Conservation (phyloP, 2,113 vertebrate genomes). For the Pantherophis guttatus region DNA sequence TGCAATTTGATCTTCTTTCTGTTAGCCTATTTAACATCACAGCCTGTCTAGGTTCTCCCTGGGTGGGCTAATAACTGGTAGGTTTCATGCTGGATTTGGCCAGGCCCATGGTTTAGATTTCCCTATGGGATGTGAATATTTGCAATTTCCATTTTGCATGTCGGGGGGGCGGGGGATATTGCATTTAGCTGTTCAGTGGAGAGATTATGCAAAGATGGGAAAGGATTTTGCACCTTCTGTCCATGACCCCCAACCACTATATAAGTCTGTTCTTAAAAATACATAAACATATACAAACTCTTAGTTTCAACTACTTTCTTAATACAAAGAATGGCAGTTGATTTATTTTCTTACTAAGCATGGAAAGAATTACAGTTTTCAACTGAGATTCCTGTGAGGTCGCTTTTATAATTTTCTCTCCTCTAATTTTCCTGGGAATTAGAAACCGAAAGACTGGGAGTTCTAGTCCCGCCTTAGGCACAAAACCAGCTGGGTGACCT, state of each 20-base stretch:
- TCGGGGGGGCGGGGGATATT: rapidly evolving
- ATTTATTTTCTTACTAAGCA: background rate
- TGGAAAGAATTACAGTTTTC: background rate
- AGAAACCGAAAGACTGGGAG: background rate
- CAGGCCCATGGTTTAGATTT: background rate
- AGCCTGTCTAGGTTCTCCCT: background rate
- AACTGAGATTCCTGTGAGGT: background rate
- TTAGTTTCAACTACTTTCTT: background rate
- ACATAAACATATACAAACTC: background rate
- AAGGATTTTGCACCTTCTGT: background rate
- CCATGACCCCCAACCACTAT: background rate
- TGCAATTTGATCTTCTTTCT: background rate
- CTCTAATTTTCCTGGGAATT: background rate
- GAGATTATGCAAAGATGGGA: background rate
- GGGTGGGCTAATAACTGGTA: background rate
- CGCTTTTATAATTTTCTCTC: background rate
- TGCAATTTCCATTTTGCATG: background rate
- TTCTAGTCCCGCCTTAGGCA: background rate
- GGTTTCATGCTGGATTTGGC: background rate
- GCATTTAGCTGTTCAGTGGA: background rate
- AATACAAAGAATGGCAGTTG: background rate
- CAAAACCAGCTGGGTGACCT: background rate
- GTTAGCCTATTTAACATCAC: background rate
- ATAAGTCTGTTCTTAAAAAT: background rate
- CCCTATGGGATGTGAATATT: background rate